Percentiles rank a stretch among this genome's conserved stretches.
Evolutionary conservation across 2,888 invertebrate species (phyloP).

Genomic region (Subacronicta megacephala): DNA sequence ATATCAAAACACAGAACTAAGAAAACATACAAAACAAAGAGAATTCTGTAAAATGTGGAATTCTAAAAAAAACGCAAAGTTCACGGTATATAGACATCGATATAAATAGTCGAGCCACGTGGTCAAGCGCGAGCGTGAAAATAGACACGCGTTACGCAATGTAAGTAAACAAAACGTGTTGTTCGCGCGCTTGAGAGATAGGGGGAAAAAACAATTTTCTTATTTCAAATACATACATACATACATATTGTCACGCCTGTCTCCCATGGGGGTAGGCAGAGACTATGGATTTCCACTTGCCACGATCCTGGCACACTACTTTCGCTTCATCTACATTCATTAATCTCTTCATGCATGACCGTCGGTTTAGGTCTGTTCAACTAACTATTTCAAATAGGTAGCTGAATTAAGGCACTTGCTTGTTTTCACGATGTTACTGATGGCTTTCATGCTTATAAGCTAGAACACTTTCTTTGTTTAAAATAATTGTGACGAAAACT

Average conservation of each 20-base stretch:
- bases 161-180: conserved; percentile 51
- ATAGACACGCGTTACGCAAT: conserved; percentile 50
- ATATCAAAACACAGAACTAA: no score
- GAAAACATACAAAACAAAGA: not conserved
- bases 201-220: conserved; percentile 25
- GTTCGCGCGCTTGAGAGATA: conserved; percentile 32
- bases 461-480: no score
- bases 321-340: no score
- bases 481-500: no score
- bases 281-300: no score
- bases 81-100: conserved; percentile 47
- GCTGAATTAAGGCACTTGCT: conserved; percentile 18
- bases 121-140: conserved; percentile 46
- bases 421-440: not conserved
- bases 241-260: no score
- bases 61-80: conserved; percentile 34
- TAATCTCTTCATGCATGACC: no score
- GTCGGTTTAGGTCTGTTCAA: no score
- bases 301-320: no score
- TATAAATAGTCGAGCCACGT: conserved; percentile 51
- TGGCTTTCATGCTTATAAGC: no score
- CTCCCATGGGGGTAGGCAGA: no score
- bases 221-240: no score
- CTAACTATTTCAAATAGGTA: conserved; percentile 12
- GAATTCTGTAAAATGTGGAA: conserved; percentile 11